A percentile compares a stretch with the other conserved stretches of the same genome.
phyloP scores from a whole-genome alignment of 2,113 vertebrate species.

The Microtus pennsylvanicus region DNA sequence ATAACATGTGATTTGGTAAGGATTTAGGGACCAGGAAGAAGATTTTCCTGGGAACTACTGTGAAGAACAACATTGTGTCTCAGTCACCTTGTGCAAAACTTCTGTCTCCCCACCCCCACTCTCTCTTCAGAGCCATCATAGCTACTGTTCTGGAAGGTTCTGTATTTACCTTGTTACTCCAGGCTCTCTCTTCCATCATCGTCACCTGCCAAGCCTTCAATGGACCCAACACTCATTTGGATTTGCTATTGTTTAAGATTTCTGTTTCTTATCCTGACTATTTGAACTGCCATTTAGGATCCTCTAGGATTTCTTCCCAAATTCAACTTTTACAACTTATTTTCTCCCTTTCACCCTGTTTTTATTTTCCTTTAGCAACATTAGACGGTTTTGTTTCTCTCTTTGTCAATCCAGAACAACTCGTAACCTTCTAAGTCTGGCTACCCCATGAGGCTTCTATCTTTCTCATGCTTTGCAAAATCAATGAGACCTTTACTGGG shows the following conservation, averaged over 20 bases:
- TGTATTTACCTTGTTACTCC: fast-evolving
- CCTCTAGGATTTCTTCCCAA: background rate
- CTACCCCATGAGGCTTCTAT: background rate
- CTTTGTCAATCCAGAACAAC: background rate
- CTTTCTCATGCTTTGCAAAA: background rate
- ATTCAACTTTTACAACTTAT: background rate
- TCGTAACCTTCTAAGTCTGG: background rate
- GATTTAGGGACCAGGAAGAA: background rate
- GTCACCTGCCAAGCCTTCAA: background rate
- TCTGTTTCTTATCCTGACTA: background rate
- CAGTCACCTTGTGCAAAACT: background rate
- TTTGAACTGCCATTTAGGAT: background rate
- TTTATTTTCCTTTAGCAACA: background rate
- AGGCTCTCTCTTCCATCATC: background rate
- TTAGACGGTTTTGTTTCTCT: background rate
- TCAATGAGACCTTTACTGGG: background rate
- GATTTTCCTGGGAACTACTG: too few relatives aligned
- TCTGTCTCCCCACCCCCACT: background rate
- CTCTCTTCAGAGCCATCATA: too few relatives aligned
- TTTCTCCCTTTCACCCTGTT: background rate
- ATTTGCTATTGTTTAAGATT: background rate
- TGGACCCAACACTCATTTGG: background rate
- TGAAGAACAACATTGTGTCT: background rate
- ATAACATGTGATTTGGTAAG: background rate
- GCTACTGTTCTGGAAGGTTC: background rate